These are phyloP conservation scores for Oscheius sp. DNA, from an alignment of 2,888 invertebrate genomes.

Conservation along the genomic window DNA sequence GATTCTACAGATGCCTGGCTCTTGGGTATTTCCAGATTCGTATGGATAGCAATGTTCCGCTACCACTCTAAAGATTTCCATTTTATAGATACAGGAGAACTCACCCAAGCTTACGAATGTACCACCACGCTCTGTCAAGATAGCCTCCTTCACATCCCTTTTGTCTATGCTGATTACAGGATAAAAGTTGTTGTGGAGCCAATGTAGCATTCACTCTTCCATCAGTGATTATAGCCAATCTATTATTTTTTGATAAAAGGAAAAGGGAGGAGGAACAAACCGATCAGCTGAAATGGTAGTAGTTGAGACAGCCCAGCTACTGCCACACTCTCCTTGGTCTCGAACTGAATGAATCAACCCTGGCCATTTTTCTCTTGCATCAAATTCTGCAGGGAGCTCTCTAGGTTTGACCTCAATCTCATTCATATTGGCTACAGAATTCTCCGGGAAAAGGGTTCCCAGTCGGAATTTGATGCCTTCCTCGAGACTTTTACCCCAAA, in stretches of 20 bases:
- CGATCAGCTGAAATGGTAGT: slow-evolving; percentile 73
- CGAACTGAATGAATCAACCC: slow-evolving; percentile 78
- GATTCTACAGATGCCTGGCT: slow-evolving; percentile 78
- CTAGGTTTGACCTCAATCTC: slow-evolving; percentile 69
- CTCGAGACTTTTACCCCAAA: slow-evolving; percentile 83
- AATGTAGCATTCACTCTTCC: slow-evolving; percentile 80
- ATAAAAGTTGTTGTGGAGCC: slow-evolving; percentile 85
- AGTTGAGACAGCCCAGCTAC: slow-evolving; percentile 87
- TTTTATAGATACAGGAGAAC: too few species aligned
- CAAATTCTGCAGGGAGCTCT: slow-evolving; percentile 80
- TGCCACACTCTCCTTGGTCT: slow-evolving; percentile 81
- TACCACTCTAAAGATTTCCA: slow-evolving; percentile 83
- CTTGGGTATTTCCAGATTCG: slow-evolving; percentile 75
- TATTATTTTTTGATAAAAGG: slow-evolving; percentile 13
- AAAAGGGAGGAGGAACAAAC: slow-evolving; percentile 20
- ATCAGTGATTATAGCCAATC: slow-evolving; percentile 82
- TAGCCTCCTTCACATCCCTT: slow-evolving; percentile 87
- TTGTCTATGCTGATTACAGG: slow-evolving; percentile 83
- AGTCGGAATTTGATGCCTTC: slow-evolving; percentile 83
- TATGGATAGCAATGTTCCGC: slow-evolving; percentile 87
- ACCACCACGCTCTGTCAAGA: slow-evolving; percentile 90
- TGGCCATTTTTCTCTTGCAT: slow-evolving; percentile 82
- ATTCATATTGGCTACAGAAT: slow-evolving; percentile 75
- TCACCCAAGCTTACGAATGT: slow-evolving; percentile 79
- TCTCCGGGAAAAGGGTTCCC: slow-evolving; percentile 78